These are phyloP conservation scores for Cichladusa arquata DNA, from an alignment of 2,113 vertebrate species.

Conservation along the genomic window DNA sequence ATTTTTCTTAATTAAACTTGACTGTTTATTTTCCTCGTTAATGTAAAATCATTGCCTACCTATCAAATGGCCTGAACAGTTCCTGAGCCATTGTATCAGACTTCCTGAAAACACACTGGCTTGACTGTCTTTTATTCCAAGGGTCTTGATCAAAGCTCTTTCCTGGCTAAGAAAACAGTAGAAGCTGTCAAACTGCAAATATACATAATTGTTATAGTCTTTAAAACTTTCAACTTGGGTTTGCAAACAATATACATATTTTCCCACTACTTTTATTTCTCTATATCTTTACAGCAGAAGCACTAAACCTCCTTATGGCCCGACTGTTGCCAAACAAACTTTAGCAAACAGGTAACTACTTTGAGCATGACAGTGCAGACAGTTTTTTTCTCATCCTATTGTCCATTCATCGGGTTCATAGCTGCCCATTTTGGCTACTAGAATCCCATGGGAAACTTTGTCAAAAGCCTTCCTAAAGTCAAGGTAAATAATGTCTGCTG, in stretches of 20 bases:
- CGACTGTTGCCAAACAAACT: background rate
- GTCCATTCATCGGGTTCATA: background rate
- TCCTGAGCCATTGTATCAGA: slow-evolving; percentile 50
- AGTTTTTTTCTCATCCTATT: background rate
- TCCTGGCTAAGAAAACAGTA: slow-evolving; percentile 67
- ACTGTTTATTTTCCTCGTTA: background rate
- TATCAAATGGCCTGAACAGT: slow-evolving; percentile 48
- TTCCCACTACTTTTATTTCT: background rate
- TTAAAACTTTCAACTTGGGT: background rate
- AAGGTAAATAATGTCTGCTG: background rate
- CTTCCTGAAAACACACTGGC: background rate
- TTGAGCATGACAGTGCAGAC: background rate
- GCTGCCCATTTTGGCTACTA: background rate
- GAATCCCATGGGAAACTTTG: background rate
- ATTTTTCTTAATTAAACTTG: background rate
- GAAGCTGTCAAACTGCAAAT: slow-evolving; percentile 38
- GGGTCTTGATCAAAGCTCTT: slow-evolving; percentile 15
- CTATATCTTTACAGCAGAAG: background rate
- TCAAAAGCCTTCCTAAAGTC: background rate
- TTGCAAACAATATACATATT: background rate
- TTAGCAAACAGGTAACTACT: background rate
- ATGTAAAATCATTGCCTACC: slow-evolving; percentile 28
- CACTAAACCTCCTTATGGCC: background rate
- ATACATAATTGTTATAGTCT: background rate
- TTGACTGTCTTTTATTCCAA: slow-evolving; percentile 53